phyloP scores from a whole-genome alignment of 2,113 vertebrate species.

The Leptodactylus fuscus region DNA sequence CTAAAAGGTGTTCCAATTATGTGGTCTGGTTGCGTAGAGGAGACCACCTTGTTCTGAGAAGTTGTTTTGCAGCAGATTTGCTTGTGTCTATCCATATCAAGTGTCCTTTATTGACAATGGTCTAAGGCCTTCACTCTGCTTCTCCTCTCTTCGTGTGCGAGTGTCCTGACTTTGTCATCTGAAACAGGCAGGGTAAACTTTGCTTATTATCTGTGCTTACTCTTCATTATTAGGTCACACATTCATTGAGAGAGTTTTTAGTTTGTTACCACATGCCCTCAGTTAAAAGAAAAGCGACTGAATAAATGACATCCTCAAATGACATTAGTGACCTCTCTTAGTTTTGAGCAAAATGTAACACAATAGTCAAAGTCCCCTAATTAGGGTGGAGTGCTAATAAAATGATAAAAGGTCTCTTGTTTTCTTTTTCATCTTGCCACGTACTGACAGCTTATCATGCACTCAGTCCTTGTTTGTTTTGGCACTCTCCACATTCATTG shows the following conservation, averaged over 20 bases:
- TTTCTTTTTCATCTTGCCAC: constrained; percentile 69
- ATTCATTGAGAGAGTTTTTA: constrained; percentile 41
- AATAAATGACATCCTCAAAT: constrained; percentile 71
- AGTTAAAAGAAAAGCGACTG: constrained; percentile 63
- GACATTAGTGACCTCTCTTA: constrained; percentile 67
- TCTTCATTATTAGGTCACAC: constrained; percentile 50
- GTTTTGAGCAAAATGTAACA: constrained; percentile 65
- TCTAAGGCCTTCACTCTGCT: constrained; percentile 4
- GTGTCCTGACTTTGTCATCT: constrained; percentile 42
- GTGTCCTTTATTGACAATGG: constrained; percentile 22
- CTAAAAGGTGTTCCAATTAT: constrained; percentile 56
- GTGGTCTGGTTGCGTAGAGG: constrained; percentile 13
- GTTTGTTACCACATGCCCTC: constrained; percentile 31
- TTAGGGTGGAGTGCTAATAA: constrained; percentile 69
- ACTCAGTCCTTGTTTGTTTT: constrained; percentile 74
- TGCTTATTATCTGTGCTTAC: constrained; percentile 48
- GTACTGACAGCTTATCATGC: constrained; percentile 73
- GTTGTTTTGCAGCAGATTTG: constrained; percentile 33
- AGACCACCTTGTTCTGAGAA: constrained; percentile 55
- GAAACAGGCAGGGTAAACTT: constrained; percentile 32
- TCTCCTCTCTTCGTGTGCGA: not conserved
- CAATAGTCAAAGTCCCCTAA: constrained; percentile 71
- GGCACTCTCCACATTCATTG: constrained; percentile 66
- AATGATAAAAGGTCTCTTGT: constrained; percentile 71
- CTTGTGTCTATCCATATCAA: constrained; percentile 16